A percentile compares a stretch with the other conserved stretches of the same genome.
phyloP scores from a whole-genome alignment of 2,797 vertebrate species.

The Euphonia xanthogaster region DNA sequence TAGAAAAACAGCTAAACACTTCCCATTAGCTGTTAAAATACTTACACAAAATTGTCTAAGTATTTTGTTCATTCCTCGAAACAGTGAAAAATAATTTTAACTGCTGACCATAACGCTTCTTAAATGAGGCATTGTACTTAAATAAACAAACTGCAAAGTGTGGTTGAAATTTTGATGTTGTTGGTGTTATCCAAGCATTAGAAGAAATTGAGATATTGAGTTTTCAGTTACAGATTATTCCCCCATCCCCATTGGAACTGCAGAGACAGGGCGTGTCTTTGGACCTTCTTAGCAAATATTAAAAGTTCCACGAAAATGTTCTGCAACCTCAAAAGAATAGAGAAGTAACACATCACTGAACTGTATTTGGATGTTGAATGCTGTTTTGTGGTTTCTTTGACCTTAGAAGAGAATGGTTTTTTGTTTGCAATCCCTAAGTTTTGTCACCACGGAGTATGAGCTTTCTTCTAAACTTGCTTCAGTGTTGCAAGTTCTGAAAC shows the following conservation, averaged over 20 bases:
- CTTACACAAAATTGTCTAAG: neutral
- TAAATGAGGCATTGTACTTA: neutral
- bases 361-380: neutral
- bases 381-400: slow-evolving; percentile 20
- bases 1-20: neutral
- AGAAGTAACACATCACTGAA: neutral
- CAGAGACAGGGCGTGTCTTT: neutral
- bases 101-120: neutral
- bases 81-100: neutral
- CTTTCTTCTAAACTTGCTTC: neutral
- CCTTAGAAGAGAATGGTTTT: slow-evolving; percentile 40
- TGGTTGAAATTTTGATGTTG: neutral
- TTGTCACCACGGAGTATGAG: slow-evolving; percentile 5
- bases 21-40: neutral
- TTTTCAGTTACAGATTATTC: neutral
- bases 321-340: neutral
- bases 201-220: neutral
- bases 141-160: neutral
- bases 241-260: neutral
- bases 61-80: neutral
- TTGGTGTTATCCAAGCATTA: neutral
- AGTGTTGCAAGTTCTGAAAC: slow-evolving; percentile 44
- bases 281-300: neutral
- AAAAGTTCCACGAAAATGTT: neutral
- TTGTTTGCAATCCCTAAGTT: slow-evolving; percentile 27